These are phyloP conservation scores for Apteryx owenii DNA, from an alignment of 2,113 vertebrate genomes.

Conservation along the genomic window DNA sequence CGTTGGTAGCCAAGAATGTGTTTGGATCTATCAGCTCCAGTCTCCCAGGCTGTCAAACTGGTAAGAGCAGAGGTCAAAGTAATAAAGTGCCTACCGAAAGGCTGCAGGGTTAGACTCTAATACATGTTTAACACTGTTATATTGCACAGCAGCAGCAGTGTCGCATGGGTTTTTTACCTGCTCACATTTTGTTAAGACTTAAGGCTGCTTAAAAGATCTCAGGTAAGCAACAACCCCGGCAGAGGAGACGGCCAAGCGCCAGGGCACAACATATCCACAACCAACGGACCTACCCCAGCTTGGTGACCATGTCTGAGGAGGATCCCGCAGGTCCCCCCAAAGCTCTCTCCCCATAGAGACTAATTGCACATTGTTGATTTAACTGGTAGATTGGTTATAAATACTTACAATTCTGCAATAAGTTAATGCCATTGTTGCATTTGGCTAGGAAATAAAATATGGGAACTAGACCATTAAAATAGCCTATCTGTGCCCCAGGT, in stretches of 20 bases:
- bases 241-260: background rate
- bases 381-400: background rate
- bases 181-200: background rate
- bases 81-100: background rate
- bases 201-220: background rate
- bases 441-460: background rate
- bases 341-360: background rate
- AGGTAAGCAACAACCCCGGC: too few species aligned
- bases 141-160: background rate
- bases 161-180: background rate
- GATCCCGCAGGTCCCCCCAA: background rate
- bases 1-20: background rate
- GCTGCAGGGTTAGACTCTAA: background rate
- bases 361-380: background rate
- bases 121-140: background rate
- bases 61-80: background rate
- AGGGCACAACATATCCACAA: rapidly evolving
- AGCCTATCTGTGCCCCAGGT: background rate
- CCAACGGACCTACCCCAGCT: background rate
- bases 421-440: background rate
- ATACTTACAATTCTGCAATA: background rate
- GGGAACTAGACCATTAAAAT: background rate
- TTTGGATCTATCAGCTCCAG: background rate
- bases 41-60: background rate
- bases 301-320: background rate